Conservation (phyloP, 2,888 invertebrate species). For the Andricus quercusramuli region DNA sequence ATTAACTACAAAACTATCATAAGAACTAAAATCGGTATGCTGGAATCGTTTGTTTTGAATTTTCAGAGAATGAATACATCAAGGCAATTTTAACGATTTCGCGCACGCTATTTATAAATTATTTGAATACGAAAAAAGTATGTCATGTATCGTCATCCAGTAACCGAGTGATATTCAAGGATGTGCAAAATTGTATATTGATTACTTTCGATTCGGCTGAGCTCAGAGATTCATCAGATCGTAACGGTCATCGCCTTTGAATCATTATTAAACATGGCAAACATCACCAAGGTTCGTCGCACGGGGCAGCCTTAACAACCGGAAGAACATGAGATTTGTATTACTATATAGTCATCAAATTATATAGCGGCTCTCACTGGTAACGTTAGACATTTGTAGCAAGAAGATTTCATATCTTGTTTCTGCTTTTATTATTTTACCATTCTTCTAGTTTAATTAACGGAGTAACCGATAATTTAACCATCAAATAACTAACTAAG, state of each 20-base stretch:
- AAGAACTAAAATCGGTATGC: too few species aligned
- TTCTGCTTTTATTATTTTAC: neutral
- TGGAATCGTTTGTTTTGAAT: too few species aligned
- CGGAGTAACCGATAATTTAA: neutral
- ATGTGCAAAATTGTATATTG: neutral
- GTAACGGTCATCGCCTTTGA: conserved; percentile 20
- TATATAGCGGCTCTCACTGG: neutral
- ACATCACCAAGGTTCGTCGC: conserved; percentile 4
- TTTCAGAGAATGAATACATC: too few species aligned
- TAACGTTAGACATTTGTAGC: neutral
- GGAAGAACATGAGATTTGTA: neutral
- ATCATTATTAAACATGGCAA: conserved; percentile 2
- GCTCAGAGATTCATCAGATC: conserved; percentile 8
- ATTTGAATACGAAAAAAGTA: too few species aligned
- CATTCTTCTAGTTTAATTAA: neutral
- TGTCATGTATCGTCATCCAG: too few species aligned
- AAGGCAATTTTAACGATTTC: too few species aligned
- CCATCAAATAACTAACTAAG: too few species aligned
- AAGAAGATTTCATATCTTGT: neutral
- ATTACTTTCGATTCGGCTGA: conserved; percentile 2
- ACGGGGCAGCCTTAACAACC: neutral
- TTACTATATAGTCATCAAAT: neutral
- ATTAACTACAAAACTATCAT: too few species aligned
- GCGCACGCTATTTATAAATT: too few species aligned
- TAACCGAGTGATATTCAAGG: neutral